Percentiles rank a stretch among this genome's conserved stretches.
phyloP scores from a whole-genome alignment of 2,113 vertebrate genomes.

The Brienomyrus longianalis region DNA sequence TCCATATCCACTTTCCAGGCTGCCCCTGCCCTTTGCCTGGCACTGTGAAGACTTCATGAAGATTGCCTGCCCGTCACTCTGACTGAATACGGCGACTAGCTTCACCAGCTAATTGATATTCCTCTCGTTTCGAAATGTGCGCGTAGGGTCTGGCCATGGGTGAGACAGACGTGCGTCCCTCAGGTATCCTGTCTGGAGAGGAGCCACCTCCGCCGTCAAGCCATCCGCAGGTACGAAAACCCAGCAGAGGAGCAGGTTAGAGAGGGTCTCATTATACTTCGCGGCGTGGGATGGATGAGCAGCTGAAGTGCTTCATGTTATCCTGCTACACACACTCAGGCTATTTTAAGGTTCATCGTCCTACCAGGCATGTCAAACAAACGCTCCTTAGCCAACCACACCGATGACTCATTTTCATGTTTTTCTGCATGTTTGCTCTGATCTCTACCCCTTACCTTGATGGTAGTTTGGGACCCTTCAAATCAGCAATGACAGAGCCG shows the following conservation, averaged over 20 bases:
- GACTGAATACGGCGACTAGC: slow-evolving; percentile 36
- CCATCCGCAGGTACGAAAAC: background rate
- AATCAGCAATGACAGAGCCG: background rate
- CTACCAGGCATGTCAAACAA: background rate
- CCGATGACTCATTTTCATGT: background rate
- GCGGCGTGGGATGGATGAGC: background rate
- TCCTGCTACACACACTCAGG: background rate
- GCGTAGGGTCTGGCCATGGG: background rate
- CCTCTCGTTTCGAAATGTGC: slow-evolving; percentile 14
- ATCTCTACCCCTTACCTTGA: background rate
- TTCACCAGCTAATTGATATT: slow-evolving; percentile 47
- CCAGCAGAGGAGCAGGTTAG: background rate
- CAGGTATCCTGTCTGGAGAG: background rate
- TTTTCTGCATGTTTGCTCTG: background rate
- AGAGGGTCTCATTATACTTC: background rate
- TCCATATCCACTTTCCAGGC: background rate
- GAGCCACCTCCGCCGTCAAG: background rate
- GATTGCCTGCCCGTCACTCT: background rate
- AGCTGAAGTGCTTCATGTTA: background rate
- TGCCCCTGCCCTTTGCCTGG: too few species aligned
- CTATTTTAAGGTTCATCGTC: background rate
- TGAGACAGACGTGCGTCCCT: background rate
- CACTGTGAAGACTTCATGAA: background rate
- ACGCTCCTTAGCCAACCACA: too few species aligned
- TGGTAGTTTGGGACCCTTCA: background rate